Evolutionary conservation across 2,888 invertebrate species (phyloP), one percentile per base, ranked within the genome.

Genomic region (Ormyrus rosae): DNA sequence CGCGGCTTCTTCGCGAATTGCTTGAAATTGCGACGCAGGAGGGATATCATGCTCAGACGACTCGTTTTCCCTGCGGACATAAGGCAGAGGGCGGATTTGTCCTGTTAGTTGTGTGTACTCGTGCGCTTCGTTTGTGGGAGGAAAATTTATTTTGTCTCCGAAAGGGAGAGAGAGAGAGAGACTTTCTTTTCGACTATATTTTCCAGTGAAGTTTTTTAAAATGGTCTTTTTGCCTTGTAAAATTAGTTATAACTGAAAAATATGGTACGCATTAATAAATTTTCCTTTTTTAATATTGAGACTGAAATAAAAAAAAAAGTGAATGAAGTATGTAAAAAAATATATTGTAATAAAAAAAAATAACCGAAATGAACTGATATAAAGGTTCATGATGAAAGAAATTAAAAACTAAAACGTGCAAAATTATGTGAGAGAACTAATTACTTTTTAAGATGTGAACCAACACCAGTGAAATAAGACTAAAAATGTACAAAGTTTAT

Each of bases 371-470:
- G 55, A 55, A 58, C 13, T 1, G 8, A 70, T 34, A 64, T 13
- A 58, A 72, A 69, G 53, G 11, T 75, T 34, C 58, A 68, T 13
- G 19, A 61, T 77, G 70, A 74, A 71, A 74, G 73, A 73, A 74
- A 78, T 69, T 61, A 71, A 64, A 65, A 58, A 65, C 70, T 77
- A 81, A 71, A 55, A 68, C 72, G 79, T 79, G 81, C 81, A 79
- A 69, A 75, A 81, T 79, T 79, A 76, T 73, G 79, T 76, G 58
- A 58, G 71, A 19, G 60, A 60, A 69, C 79, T 81, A 79, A 76
- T 79, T 81, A 81, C 81, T 81, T 76, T 72, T 64, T 76, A 9
- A 81, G 69, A 79, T 81, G 81, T 34, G 76, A 69, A 81, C 81
- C 81, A 81, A 34, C 81, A 81, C 81, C 81, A 81, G 81, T 76